Evolutionary conservation across 2,888 invertebrate genomes (phyloP), one percentile per base, ranked within the genome.

Genomic region (Pyrochroa serraticornis): DNA sequence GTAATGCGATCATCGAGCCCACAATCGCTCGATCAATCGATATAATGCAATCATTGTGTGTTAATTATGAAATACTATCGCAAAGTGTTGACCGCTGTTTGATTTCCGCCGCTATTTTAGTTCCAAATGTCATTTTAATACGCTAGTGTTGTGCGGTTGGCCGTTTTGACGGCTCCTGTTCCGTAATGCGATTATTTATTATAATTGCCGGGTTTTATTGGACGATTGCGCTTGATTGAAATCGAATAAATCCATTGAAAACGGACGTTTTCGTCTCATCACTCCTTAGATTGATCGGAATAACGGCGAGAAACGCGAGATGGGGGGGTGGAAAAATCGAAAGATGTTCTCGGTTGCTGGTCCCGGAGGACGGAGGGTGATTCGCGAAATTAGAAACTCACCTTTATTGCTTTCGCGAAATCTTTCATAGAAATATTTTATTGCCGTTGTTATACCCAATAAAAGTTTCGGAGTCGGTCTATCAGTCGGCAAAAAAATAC

Each of bases 21-120:
- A 65, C 69, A 70, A 70, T 70, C 68, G 68, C 67, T 72, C 73
- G 73, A 74, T 74, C 76, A 74, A 75, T 75, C 75, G 73, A 75
- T 75, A 73, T 74, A 75, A 75, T 74, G 72, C 75, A 76, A 77
- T 76, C 75, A 75, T 74, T 72, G 72, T 69, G 71, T 71, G 74
- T 75, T 75, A 77, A 77, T 75, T 76, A 75, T 76, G 74, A 75
- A 75, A 75, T 75, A 76, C 67, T 75, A 76, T 71, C 71, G 75
- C 70, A 73, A 74, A 74, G 74, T 75, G 74, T 75, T 75, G 75
- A 75, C 75, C 74, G 73, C 74, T 70, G 75, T 75, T 75, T 75
- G 75, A 75, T 75, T 74, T 75, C 72, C 75, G 73, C 69, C 72
- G 70, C 73, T 72, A 70, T 73, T 75, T 75, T 73, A 73, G 74